A percentile compares a stretch with the other conserved stretches of the same genome.
These are phyloP conservation scores for Vollenhovia emeryi DNA, from an alignment of 1,140 invertebrate genomes.

Conservation along the genomic window DNA sequence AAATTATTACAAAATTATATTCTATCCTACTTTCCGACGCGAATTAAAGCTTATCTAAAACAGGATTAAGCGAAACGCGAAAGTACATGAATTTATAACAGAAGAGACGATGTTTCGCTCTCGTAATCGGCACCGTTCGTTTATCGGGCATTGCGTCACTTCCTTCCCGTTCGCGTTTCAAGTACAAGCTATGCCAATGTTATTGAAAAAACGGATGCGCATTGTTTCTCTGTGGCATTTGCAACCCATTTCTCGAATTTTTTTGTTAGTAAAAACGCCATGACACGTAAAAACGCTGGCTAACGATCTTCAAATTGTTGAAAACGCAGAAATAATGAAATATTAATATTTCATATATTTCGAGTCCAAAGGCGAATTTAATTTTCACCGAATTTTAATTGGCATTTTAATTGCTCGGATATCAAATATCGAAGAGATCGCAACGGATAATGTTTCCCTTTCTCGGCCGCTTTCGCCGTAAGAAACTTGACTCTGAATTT, in stretches of 20 bases:
- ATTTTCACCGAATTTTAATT: conserved; percentile 31
- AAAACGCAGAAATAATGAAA: neutral
- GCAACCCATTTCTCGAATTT: neutral
- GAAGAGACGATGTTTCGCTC: neutral
- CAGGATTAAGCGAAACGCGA: neutral
- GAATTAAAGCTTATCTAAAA: neutral
- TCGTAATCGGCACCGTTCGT: neutral
- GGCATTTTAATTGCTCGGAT: neutral
- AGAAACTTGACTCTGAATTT: neutral
- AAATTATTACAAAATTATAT: neutral
- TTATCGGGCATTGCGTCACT: neutral
- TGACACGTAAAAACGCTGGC: neutral
- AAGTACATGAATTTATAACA: neutral
- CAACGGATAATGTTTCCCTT: neutral
- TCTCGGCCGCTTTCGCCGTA: neutral
- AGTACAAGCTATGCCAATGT: neutral
- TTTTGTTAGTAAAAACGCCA: neutral
- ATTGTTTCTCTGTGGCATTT: neutral
- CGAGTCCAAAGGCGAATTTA: neutral
- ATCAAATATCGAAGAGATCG: neutral
- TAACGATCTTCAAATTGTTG: neutral
- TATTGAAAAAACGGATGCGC: neutral
- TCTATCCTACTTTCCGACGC: neutral
- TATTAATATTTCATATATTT: neutral
- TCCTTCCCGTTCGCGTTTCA: conserved; percentile 18